Evolutionary conservation across 2,113 vertebrate species (phyloP), one percentile per base, ranked within the genome.

Genomic region (Rhegmatorhina hoffmannsi): DNA sequence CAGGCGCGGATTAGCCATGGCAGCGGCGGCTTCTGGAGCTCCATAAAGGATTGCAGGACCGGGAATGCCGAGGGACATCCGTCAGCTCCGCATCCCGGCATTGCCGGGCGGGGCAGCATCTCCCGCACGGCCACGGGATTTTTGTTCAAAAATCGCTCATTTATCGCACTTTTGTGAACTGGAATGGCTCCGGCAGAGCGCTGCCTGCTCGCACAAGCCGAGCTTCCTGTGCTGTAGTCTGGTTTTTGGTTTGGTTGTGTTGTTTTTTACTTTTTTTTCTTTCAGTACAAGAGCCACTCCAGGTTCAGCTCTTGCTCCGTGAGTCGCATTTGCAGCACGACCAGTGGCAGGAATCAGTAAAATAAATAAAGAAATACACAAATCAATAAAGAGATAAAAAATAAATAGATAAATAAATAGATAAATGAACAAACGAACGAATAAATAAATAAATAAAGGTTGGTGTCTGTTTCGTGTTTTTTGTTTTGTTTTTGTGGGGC

Each of bases 1-100:
- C 96, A 96, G 96, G 87, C 95, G 29, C 0, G 84, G 93, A 70
- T 89, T 63, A 69, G 87, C 31, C 36, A 85, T 55, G 38, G 69
- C 17, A 90, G 36, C 0, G 0, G 81, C 75, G 90, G 40, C 34
- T 91, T 28, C 53, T 4, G 3, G 13, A 29, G 62, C 72, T 88
- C 31, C 1, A 2, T 4, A 8, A 49, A 69, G 36, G 64, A 43
- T 43, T 43, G 5, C 40, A 13, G 40, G 40, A 13, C 40, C 13
- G 55, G 58, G 84, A 44, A 70, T 1, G 17, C 11, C 1, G 6
- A 85, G 53, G 58, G 68, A 33, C 25, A 7, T 9, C 68, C 6
- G 7, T 50, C 77, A 25, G 31, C 84, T 67, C 13, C 10, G 10
- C 60, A n/a, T 4, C 1, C 0, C 38, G 28, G 4, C 1, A 29